Base-by-base conservation (phyloP, 2,888 invertebrate genomes). In the Flexamia atlantica region DNA sequence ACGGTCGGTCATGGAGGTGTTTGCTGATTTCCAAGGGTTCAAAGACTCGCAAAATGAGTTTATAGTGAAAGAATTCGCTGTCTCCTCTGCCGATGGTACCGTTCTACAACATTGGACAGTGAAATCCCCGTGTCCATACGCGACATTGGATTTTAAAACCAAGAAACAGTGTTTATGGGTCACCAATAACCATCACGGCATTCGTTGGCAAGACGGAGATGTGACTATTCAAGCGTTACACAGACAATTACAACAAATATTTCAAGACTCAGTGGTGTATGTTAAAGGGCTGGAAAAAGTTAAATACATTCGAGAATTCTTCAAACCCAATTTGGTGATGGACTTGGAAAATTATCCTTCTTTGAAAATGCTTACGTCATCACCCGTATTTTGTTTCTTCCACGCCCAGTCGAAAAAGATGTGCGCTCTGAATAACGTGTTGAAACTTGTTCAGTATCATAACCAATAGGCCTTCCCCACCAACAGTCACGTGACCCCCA, bases 371-470 rank as follows among this genome's bases (percentile, higher is more conserved):
- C 36, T 32, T 9, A 12, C 30, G 3, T 17, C 3, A 30, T 60
- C 60, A 25, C 9, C 9, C 2, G 32, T 32, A n/a, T 36, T 9
- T 17, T 70, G 70, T 32, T 70, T 70, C n/a, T 32, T 9, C 36
- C 70, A 70, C 20, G n/a, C 3, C 7, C 3, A 60, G 7, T 9
- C 3, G 23, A 60, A 60, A 60, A 28, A 17, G 25, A 20, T 32
- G 3, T 70, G 70, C 32, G 70, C 70, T 30, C 36, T 70, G 20
- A 70, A 70, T n/a, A 70, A 28, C 30, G 36, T 70, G 4, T 70
- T 70, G 30, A 70, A 70, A 30, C 60, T 60, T 10, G 60, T 60
- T 60, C 60, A 60, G 12, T 60, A 28, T n/a, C 60, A 60, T n/a
- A 60, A 60, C 14, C 60, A 60, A 23, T 60, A 60, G 14, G n/a